Percentiles rank a stretch among this genome's conserved stretches.
phyloP scores from a whole-genome alignment of 2,797 vertebrate genomes.

The Harpagifer antarcticus region DNA sequence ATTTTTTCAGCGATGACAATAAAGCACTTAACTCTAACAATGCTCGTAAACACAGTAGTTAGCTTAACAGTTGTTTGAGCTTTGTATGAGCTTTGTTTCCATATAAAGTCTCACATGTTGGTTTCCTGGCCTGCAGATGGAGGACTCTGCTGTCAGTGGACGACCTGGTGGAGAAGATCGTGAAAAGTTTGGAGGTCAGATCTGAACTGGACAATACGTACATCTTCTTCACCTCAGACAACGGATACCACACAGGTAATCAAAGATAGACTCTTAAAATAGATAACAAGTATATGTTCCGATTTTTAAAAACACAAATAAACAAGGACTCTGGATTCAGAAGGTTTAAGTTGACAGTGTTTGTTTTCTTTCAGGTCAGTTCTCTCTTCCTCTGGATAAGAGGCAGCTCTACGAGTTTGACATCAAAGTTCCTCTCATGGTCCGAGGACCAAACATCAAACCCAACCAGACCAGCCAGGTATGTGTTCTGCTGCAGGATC shows the following conservation, averaged over 20 bases:
- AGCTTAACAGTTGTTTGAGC: too few relatives aligned
- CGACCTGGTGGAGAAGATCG: conserved; percentile 94
- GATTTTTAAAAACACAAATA: too few relatives aligned
- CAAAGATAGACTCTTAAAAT: too few relatives aligned
- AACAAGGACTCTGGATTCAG: background rate
- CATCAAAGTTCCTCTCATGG: conserved; percentile 95
- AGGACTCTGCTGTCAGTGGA: conserved; percentile 96
- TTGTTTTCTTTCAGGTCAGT: conserved; percentile 88
- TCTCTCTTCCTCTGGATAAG: conserved; percentile 97
- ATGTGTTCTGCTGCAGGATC: background rate
- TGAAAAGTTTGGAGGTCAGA: conserved; percentile 88
- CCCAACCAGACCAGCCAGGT: conserved; percentile 95
- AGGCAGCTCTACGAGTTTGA: conserved; percentile 98
- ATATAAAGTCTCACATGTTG: too few relatives aligned
- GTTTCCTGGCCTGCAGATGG: conserved; percentile 85
- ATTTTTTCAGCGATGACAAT: too few relatives aligned
- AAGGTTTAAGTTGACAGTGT: background rate
- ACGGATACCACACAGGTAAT: conserved; percentile 96
- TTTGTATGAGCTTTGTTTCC: too few relatives aligned
- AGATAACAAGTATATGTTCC: too few relatives aligned
- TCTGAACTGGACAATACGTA: conserved; percentile 94
- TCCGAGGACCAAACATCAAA: conserved; percentile 95
- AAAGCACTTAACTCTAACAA: too few relatives aligned
- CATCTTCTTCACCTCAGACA: conserved; percentile 97
- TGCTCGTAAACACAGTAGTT: too few relatives aligned